These are phyloP conservation scores for Piaya cayana DNA, from an alignment of 2,113 vertebrate genomes.

Conservation along the genomic window DNA sequence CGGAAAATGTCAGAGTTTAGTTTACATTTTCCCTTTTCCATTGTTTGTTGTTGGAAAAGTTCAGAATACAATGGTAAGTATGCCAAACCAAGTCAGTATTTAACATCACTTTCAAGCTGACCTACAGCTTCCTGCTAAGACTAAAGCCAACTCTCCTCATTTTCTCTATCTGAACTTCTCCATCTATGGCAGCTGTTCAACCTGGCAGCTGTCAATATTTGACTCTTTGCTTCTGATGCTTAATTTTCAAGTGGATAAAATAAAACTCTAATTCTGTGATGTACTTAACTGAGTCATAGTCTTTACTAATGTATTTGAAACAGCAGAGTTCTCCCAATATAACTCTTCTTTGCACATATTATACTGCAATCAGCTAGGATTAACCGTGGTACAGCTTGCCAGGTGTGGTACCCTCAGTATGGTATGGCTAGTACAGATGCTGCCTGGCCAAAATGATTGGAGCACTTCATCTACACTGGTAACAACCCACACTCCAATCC, in stretches of 20 bases:
- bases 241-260: background rate
- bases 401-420: background rate
- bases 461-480: background rate
- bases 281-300: background rate
- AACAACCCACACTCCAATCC: background rate
- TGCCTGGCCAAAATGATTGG: background rate
- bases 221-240: background rate
- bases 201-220: background rate
- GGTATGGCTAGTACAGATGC: background rate
- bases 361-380: background rate
- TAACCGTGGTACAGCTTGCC: background rate
- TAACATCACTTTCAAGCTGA: background rate
- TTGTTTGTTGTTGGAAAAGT: background rate
- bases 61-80: background rate
- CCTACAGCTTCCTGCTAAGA: background rate
- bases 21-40: background rate
- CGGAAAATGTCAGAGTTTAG: background rate
- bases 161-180: background rate
- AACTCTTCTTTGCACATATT: background rate
- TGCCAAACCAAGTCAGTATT: background rate
- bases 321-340: background rate
- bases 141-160: background rate
- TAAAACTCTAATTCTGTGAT: background rate
- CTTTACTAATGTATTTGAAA: background rate
- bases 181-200: background rate